Evolutionary conservation across 2,113 vertebrate genomes (phyloP), one percentile per base, ranked within the genome.

Genomic region (Balaenoptera acutorostrata): DNA sequence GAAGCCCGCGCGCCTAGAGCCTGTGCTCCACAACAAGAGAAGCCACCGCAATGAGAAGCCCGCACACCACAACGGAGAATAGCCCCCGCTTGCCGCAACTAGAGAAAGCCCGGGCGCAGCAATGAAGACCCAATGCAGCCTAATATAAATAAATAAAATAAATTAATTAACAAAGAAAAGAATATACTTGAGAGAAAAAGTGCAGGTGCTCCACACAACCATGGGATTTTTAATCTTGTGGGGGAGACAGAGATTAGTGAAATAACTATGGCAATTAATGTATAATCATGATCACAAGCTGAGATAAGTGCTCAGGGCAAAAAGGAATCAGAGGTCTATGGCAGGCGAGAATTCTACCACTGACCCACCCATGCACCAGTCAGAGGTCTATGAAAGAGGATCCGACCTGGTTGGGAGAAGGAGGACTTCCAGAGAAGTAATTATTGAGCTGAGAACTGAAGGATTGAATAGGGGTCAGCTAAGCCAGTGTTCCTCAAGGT

Each of bases 41-140:
- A 49, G 49, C 49, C 13, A 49, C 13, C 1, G 13, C 49, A 49
- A 3, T 49, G 49, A 49, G 13, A 49, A 49, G 14, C 49, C 49
- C 49, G 14, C 0, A 1, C 0, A 49, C 49, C 4, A 1, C 49
- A 49, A 15, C 1, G 14, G 14, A 15, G 14, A 49, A 14, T 49
- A 49, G 49, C 49, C 49, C 49, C 49, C 4, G 3, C 49, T 49
- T 4, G 14, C 49, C 49, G 14, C 49, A 49, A 49, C 49, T 49
- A 49, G 49, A 49, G 52, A 52, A 52, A 52, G 52, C 52, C 52
- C 17, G 49, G 15, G 17, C 49, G 5, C 49, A 52, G 49, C 49
- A 52, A 17, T 17, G 49, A 52, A 52, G 52, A 52, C 52, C 52
- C 52, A 52, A 17, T 4, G 52, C 52, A 52, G 52, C 15, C 52